Percentiles rank a stretch among this genome's conserved stretches.
Conservation (phyloP, 2,797 vertebrate species). For the Arnoldichthys spilopterus region DNA sequence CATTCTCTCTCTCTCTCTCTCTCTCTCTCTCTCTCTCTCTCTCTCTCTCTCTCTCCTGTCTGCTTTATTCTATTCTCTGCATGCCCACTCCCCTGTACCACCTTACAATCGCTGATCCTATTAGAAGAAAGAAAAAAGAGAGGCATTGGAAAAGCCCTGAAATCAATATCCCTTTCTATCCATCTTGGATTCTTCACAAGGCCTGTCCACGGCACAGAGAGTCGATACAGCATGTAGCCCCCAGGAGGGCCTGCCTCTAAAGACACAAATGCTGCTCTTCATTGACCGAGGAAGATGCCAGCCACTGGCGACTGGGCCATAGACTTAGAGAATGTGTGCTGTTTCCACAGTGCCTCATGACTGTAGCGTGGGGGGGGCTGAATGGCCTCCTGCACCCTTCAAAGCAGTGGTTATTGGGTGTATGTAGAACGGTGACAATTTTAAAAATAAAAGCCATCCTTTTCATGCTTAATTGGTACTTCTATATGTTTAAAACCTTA, state of each 20-base stretch:
- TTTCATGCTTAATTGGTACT: no score
- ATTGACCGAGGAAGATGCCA: background rate
- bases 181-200: conserved; percentile 3
- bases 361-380: no score
- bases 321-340: background rate
- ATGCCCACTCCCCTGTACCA: conserved; percentile 27
- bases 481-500: no score
- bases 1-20: conserved; percentile 63
- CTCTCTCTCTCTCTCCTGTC: conserved; percentile 12
- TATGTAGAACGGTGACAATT: background rate
- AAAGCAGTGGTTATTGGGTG: no score
- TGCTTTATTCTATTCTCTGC: conserved; percentile 38
- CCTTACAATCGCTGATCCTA: conserved; percentile 49
- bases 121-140: conserved; percentile 48
- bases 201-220: background rate
- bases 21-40: conserved; percentile 64
- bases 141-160: conserved; percentile 31
- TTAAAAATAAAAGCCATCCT: no score
- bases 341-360: background rate
- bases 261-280: background rate
- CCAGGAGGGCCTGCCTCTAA: conserved; percentile 4
- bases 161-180: conserved; percentile 48
- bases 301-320: background rate
- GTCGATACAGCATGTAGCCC: conserved; percentile 19
- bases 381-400: background rate